phyloP scores from a whole-genome alignment of 2,888 invertebrate species.

The Azorinus chamasolen region DNA sequence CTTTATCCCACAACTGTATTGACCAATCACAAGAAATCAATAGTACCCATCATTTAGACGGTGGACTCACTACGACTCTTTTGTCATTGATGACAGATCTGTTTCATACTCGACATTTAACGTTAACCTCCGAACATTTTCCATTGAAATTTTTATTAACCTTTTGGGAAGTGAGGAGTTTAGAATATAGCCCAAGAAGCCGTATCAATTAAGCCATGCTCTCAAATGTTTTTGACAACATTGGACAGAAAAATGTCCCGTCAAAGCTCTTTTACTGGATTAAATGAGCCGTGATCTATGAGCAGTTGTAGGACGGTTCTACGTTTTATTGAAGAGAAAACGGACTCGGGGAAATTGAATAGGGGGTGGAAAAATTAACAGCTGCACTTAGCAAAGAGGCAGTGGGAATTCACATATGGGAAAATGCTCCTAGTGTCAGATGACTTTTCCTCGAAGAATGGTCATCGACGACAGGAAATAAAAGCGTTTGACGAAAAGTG shows the following conservation, averaged over 20 bases:
- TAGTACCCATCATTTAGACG: slow-evolving; percentile 52
- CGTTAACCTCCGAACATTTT: slow-evolving; percentile 54
- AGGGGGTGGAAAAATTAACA: slow-evolving; percentile 11
- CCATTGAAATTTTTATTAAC: slow-evolving; percentile 53
- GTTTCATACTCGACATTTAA: slow-evolving; percentile 56
- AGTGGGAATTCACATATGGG: slow-evolving; percentile 60
- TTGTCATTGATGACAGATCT: slow-evolving; percentile 63
- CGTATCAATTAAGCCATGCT: slow-evolving; percentile 56
- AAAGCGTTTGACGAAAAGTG: slow-evolving; percentile 17
- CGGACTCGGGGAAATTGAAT: slow-evolving; percentile 21
- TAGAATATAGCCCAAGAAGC: slow-evolving; percentile 34
- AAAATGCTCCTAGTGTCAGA: slow-evolving; percentile 25
- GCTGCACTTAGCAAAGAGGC: slow-evolving; percentile 18
- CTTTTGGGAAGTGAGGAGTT: slow-evolving; percentile 36
- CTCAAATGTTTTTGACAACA: slow-evolving; percentile 57
- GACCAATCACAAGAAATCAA: slow-evolving; percentile 59
- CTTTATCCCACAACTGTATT: slow-evolving; percentile 50
- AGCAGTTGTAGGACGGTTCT: slow-evolving; percentile 50
- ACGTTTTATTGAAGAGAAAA: slow-evolving; percentile 56
- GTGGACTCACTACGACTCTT: slow-evolving; percentile 33
- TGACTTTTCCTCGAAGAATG: slow-evolving; percentile 28
- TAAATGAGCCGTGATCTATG: slow-evolving; percentile 62
- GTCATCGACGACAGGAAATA: slow-evolving; percentile 40
- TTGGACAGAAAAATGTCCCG: slow-evolving; percentile 33
- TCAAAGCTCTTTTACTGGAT: slow-evolving; percentile 46